Percentiles rank a stretch among this genome's conserved stretches.
These are phyloP conservation scores for Zelleria hepariella DNA, from an alignment of 2,888 invertebrate genomes.

Conservation along the genomic window DNA sequence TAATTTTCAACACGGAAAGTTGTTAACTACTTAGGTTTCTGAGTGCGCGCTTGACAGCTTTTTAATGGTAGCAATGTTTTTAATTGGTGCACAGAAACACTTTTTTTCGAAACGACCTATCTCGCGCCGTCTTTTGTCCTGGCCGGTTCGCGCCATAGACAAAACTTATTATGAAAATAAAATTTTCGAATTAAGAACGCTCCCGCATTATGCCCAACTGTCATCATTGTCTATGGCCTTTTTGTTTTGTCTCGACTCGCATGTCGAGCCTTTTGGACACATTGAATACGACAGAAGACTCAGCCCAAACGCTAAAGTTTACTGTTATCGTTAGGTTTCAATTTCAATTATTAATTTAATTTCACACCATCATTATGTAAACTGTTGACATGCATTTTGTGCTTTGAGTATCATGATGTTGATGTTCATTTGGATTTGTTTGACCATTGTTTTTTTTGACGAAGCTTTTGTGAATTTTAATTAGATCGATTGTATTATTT, in stretches of 20 bases:
- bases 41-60: constrained; percentile 9
- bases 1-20: constrained; percentile 56
- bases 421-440: too few relatives aligned
- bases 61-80: constrained; percentile 13
- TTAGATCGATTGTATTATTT: too few relatives aligned
- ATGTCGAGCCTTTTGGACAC: constrained; percentile 70
- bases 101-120: constrained; percentile 57
- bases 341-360: too few relatives aligned
- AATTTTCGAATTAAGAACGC: constrained; percentile 70
- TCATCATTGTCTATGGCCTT: constrained; percentile 67
- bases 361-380: too few relatives aligned
- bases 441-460: too few relatives aligned
- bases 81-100: constrained; percentile 39
- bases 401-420: too few relatives aligned
- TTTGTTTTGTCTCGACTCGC: constrained; percentile 62
- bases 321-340: too few relatives aligned
- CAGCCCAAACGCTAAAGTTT: too few relatives aligned
- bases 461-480: too few relatives aligned
- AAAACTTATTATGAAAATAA: constrained; percentile 70
- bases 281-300: too few relatives aligned
- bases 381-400: too few relatives aligned
- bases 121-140: constrained; percentile 55
- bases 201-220: constrained; percentile 71
- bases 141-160: constrained; percentile 60
- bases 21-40: constrained; percentile 31